Percentiles rank a stretch among this genome's conserved stretches.
These are phyloP conservation scores for Campoletis raptor DNA, from an alignment of 2,888 invertebrate genomes.

Conservation along the genomic window DNA sequence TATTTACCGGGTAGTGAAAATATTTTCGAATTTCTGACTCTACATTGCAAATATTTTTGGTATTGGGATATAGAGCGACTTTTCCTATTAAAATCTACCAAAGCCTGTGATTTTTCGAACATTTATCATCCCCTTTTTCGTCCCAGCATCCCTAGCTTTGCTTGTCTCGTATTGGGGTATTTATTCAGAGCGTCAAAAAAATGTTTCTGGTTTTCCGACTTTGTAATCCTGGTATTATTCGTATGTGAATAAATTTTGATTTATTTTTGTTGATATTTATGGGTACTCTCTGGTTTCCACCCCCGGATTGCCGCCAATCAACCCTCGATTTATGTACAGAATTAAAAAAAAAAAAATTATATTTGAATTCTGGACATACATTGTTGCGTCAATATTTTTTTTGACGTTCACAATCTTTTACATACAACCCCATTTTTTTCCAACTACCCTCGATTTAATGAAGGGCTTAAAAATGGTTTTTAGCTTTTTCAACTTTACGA, in stretches of 20 bases:
- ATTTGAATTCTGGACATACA: not conserved
- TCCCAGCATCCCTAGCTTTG: not conserved
- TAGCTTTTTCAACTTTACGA: not conserved
- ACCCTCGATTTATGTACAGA: not conserved
- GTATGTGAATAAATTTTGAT: not conserved
- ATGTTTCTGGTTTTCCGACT: not conserved
- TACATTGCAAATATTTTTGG: not conserved
- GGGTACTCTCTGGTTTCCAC: not conserved
- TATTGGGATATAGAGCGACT: not conserved
- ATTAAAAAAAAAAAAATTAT: not conserved
- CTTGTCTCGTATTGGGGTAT: not conserved
- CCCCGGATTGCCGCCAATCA: not conserved
- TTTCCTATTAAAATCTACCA: not conserved
- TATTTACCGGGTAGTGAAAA: not conserved
- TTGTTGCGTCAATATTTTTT: not conserved
- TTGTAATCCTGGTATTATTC: not conserved
- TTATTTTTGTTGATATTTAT: not conserved
- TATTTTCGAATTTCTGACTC: not conserved
- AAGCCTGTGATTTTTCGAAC: not conserved
- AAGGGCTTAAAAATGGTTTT: not conserved
- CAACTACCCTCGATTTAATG: not conserved
- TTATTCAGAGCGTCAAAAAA: not conserved
- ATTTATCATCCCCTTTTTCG: not conserved
- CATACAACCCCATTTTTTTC: not conserved
- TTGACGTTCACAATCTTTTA: not conserved